These are phyloP conservation scores for Natator depressus DNA, from an alignment of 2,113 vertebrate genomes.

Conservation along the genomic window DNA sequence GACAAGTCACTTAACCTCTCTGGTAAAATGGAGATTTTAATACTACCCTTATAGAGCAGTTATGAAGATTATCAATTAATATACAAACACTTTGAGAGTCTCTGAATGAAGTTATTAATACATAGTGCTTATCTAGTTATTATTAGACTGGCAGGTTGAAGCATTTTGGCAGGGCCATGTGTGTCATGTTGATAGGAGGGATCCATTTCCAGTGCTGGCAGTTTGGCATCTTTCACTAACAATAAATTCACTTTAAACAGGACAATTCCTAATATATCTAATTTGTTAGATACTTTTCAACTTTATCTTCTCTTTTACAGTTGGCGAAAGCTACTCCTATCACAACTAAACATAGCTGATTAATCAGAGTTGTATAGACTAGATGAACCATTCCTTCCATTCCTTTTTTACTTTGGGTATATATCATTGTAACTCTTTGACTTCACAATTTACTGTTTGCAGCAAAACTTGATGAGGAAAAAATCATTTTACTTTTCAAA, in stretches of 20 bases:
- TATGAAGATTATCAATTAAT: background rate
- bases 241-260: background rate
- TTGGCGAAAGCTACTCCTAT: background rate
- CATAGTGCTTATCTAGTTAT: background rate
- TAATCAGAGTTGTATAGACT: background rate
- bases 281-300: background rate
- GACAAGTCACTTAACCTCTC: background rate
- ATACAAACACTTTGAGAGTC: background rate
- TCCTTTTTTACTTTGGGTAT: background rate
- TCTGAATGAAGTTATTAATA: background rate
- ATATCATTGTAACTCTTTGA: background rate
- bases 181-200: background rate
- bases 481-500: background rate
- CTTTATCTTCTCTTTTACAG: background rate
- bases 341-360: background rate
- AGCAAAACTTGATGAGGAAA: background rate
- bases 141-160: background rate
- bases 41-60: background rate
- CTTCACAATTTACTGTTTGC: background rate
- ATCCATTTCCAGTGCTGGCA: background rate
- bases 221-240: background rate
- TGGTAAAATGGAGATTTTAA: background rate
- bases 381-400: background rate
- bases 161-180: rapidly evolving
- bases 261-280: background rate